Evolutionary conservation across 2,888 invertebrate genomes (phyloP).

Genomic region (Osmoderma eremita): DNA sequence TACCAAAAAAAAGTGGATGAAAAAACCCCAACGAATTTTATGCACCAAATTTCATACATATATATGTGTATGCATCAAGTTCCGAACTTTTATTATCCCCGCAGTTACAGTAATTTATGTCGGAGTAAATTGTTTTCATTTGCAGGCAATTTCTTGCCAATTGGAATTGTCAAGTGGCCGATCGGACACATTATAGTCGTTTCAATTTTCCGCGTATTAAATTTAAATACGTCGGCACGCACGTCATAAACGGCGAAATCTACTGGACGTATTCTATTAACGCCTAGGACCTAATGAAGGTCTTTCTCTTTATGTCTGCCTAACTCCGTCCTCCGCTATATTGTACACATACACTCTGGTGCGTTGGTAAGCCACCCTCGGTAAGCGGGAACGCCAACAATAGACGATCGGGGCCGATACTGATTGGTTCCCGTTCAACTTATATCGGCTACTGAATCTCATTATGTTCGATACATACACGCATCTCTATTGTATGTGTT

Average conservation of each 20-base stretch:
- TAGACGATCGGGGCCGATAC: slow-evolving; percentile 56
- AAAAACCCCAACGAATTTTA: too few relatives aligned
- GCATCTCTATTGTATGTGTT: slow-evolving; percentile 58
- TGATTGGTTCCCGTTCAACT: slow-evolving; percentile 55
- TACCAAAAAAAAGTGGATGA: background rate
- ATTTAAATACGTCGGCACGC: slow-evolving; percentile 20
- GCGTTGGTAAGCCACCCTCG: slow-evolving; percentile 45
- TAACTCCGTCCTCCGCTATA: background rate
- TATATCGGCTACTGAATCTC: slow-evolving; percentile 60
- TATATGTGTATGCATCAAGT: too few relatives aligned
- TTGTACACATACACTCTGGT: background rate
- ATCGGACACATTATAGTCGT: slow-evolving; percentile 1
- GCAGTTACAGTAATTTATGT: too few relatives aligned
- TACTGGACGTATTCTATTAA: slow-evolving; percentile 26
- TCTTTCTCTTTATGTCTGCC: slow-evolving; percentile 38
- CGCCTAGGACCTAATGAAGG: slow-evolving; percentile 45
- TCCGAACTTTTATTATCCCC: too few relatives aligned
- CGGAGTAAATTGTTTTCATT: too few relatives aligned
- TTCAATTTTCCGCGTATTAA: slow-evolving; percentile 30
- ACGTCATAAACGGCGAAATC: slow-evolving; percentile 21
- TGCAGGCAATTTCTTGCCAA: slow-evolving; percentile 21
- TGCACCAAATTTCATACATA: too few relatives aligned
- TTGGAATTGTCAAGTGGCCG: slow-evolving; percentile 18
- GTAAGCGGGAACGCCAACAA: slow-evolving; percentile 53
- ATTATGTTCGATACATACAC: slow-evolving; percentile 57